Base-by-base conservation (phyloP, 2,797 vertebrate species). In the Sphenopsis melanotis region DNA sequence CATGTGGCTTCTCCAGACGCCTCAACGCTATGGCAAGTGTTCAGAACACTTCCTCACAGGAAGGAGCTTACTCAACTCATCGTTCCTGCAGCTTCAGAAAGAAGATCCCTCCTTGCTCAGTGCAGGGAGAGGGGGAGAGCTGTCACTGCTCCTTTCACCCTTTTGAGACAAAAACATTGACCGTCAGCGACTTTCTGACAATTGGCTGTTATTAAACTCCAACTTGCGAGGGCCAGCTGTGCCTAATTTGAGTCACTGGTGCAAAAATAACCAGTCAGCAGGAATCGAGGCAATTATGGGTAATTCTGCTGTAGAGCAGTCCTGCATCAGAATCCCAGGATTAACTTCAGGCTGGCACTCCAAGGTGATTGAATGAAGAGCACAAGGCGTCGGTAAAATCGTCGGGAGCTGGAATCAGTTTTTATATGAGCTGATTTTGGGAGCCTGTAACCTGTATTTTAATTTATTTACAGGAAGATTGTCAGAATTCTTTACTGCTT, bases 261-360 rank as follows among this genome's bases (percentile, higher is more conserved):
- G 90, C 93, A 97, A 95, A 96, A 95, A 97, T 92, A 94, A 96
- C 85, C 77, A 93, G 92, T 95, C 96, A 91, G 95, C 92, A 96
- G 94, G 95, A 96, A 92, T 47, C n/a, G 87, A 94, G 93, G 91
- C 95, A 96, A 94, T 96, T 97, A 96, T 50, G 92, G 94, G 90
- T 91, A 96, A 97, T 96, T 97, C 90, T 93, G 81, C 87, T 83
- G 74, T 26, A 44, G 77, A 89, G 83, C 76, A 91, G 74, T 37
- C 94, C 92, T 91, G 92, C 84, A 95, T 94, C 78, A 93, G 80
- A 92, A 95, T 95, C 65, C 72, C 87, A 87, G 91, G 94, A 93
- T 97, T 96, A 96, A 95, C 88, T 95, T 83, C n/a, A 53, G 84
- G 37, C 70, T 89, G 44, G 90, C 83, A 12, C 47, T 94, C 90